A percentile compares a stretch with the other conserved stretches of the same genome.
These are phyloP conservation scores for Alectoris magna DNA, from an alignment of 2,797 vertebrate genomes.

Conservation along the genomic window DNA sequence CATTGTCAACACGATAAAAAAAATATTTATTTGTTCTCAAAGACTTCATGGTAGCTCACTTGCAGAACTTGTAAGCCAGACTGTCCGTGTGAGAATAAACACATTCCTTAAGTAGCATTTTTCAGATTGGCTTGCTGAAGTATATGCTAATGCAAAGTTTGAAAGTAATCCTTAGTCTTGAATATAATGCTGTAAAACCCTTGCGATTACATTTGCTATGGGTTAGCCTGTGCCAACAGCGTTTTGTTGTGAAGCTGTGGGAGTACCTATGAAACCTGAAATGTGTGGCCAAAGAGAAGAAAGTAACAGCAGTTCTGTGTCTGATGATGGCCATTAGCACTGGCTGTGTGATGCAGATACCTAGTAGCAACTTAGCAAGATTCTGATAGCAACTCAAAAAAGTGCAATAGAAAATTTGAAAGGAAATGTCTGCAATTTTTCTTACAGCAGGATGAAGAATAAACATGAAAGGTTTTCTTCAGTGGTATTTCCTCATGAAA, in stretches of 20 bases:
- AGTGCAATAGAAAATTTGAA: neutral
- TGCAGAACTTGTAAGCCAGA: neutral
- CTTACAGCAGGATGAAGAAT: neutral
- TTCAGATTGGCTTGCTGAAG: neutral
- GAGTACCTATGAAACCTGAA: neutral
- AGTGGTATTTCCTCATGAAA: neutral
- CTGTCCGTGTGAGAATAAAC: neutral
- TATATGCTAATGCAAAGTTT: neutral
- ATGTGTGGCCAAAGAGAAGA: fast-evolving
- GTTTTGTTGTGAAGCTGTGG: neutral
- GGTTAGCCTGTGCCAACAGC: neutral
- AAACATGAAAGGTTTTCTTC: neutral
- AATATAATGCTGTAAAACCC: slow-evolving; percentile 1
- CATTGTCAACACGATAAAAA: neutral
- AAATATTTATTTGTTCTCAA: neutral
- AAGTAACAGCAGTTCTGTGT: neutral
- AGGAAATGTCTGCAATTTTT: neutral
- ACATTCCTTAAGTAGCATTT: neutral
- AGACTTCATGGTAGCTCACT: neutral
- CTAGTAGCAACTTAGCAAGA: neutral
- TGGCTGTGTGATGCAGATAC: fast-evolving
- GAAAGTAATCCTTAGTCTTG: neutral
- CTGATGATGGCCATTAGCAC: neutral
- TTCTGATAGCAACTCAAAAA: neutral
- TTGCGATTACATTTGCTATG: slow-evolving; percentile 12